Conservation (phyloP, 2,113 vertebrate genomes). For the Coptodon rendalli region DNA sequence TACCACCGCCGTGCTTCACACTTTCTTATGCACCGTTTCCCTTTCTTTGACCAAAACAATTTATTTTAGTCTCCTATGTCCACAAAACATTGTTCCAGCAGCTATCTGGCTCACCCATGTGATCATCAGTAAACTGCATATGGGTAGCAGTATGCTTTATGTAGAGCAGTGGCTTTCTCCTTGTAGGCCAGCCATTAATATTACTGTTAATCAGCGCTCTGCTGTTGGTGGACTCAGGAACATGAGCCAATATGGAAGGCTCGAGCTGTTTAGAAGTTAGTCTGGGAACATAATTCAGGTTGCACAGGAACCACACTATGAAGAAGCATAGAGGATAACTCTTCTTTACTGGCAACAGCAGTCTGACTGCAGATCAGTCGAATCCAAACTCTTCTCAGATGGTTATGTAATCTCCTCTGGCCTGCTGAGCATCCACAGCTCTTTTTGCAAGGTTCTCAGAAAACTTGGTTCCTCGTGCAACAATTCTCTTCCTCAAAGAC, state of each 20-base stretch:
- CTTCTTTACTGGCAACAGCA: neutral
- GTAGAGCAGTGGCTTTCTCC: neutral
- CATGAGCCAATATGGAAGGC: neutral
- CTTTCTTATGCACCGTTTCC: rapidly evolving
- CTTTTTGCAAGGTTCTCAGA: neutral
- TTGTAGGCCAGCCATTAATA: neutral
- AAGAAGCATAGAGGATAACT: neutral
- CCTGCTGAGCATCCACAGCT: neutral
- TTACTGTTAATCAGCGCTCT: neutral
- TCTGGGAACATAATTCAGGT: neutral
- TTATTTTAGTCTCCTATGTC: neutral
- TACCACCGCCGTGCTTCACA: neutral
- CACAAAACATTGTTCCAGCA: neutral
- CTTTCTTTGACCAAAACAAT: neutral
- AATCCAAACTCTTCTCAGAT: neutral
- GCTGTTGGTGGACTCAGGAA: neutral
- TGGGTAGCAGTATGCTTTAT: neutral
- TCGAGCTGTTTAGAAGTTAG: neutral
- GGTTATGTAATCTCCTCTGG: neutral
- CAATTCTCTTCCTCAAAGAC: rapidly evolving
- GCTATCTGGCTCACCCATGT: neutral
- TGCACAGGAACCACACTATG: neutral
- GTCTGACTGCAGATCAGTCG: neutral
- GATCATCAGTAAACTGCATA: neutral
- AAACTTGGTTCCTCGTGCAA: neutral